Conservation (phyloP, 2,113 vertebrate genomes). For the Mesocricetus auratus region DNA sequence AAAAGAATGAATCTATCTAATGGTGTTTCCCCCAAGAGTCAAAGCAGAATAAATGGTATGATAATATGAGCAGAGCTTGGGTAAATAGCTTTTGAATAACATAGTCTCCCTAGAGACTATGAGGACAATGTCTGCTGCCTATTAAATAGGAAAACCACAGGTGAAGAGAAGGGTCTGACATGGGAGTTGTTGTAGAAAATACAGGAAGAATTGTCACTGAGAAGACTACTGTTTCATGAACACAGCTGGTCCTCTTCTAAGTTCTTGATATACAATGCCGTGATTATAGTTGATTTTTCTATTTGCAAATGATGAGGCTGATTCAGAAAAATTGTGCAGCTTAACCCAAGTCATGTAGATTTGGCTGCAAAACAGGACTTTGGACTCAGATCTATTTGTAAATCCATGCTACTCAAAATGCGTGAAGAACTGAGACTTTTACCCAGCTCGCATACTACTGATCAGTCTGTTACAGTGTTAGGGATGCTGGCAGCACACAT, state of each 20-base stretch:
- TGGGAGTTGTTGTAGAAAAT: not conserved
- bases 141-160: not conserved
- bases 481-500: not conserved
- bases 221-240: not conserved
- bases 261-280: not conserved
- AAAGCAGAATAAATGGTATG: not conserved
- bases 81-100: not conserved
- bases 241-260: not conserved
- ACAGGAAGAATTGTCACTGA: not conserved
- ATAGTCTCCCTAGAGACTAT: not conserved
- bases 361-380: not conserved
- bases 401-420: not conserved
- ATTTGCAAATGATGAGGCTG: slow-evolving; percentile 17
- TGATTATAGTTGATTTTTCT: not conserved
- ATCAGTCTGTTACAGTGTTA: not conserved
- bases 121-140: not conserved
- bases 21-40: not conserved
- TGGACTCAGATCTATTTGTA: not conserved
- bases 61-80: not conserved
- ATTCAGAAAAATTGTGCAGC: not conserved
- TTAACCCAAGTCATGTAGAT: not conserved
- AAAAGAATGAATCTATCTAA: not conserved
- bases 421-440: not conserved
- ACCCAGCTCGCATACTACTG: not conserved
- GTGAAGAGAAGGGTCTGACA: not conserved